These are phyloP conservation scores for Enteromius afrohamiltoni DNA, from an alignment of 2,797 vertebrate species.

Conservation along the genomic window DNA sequence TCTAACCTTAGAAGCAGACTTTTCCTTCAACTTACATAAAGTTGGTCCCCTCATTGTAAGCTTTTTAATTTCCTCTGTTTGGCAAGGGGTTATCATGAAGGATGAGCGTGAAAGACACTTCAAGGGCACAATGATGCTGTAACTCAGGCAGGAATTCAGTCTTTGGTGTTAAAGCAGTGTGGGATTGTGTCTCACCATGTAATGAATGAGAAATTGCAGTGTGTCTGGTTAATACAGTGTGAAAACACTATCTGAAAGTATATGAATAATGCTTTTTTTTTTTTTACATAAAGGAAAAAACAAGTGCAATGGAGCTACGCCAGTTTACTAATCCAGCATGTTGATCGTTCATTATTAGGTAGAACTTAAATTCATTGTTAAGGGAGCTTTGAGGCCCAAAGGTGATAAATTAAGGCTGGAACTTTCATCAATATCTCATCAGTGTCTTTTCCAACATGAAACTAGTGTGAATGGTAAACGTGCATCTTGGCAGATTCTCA, in stretches of 20 bases:
- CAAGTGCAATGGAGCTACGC: neutral
- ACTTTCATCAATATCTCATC: conserved; percentile 3
- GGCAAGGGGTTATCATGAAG: conserved; percentile 25
- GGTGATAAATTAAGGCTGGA: neutral
- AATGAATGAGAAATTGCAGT: neutral
- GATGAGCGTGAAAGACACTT: conserved; percentile 39
- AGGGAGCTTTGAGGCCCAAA: neutral
- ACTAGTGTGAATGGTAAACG: neutral
- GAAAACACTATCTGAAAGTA: neutral
- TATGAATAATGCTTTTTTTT: neutral
- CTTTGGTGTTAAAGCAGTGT: conserved; percentile 20
- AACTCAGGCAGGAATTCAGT: conserved; percentile 5
- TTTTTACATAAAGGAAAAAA: neutral
- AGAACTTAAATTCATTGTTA: neutral
- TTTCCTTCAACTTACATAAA: conserved; percentile 44
- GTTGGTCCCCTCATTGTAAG: conserved; percentile 31
- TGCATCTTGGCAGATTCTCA: neutral
- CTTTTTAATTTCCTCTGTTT: conserved; percentile 55
- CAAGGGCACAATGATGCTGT: conserved; percentile 23
- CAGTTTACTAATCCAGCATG: neutral
- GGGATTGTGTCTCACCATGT: conserved; percentile 29
- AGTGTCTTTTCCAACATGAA: neutral
- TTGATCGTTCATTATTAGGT: neutral
- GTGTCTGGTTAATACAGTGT: conserved; percentile 11
- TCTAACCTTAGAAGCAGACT: conserved; percentile 46